Evolutionary conservation across 2,113 vertebrate species (phyloP).

Genomic region (Muntiacus reevesi): DNA sequence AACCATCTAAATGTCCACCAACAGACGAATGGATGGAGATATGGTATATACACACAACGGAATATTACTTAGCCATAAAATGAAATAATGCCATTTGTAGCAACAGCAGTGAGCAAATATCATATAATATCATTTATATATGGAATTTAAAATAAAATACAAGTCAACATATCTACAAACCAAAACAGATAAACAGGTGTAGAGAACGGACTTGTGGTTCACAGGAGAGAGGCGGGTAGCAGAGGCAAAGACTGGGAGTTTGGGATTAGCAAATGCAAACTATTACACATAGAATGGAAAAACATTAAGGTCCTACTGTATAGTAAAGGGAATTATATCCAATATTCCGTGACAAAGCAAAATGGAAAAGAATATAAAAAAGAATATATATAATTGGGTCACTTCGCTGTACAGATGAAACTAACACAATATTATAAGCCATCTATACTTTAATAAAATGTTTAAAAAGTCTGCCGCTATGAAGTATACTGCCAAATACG

Average conservation of each 20-base stretch:
- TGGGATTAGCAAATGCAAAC: not conserved
- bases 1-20: not conserved
- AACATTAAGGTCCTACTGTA: not conserved
- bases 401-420: not conserved
- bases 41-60: not conserved
- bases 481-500: not conserved
- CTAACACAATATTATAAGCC: not conserved
- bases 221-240: accelerated
- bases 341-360: not conserved
- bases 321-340: not conserved
- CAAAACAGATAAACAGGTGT: not conserved
- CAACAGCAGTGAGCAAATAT: not conserved
- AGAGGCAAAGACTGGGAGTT: not conserved
- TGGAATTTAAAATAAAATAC: not conserved
- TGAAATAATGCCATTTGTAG: not conserved
- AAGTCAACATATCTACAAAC: not conserved
- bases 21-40: not conserved
- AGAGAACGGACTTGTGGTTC: not conserved
- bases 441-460: not conserved
- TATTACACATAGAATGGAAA: not conserved
- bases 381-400: not conserved
- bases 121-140: not conserved
- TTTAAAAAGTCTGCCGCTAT: not conserved
- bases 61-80: not conserved
- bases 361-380: not conserved